phyloP scores from a whole-genome alignment of 2,113 vertebrate species.

The Cyrtonyx montezumae region DNA sequence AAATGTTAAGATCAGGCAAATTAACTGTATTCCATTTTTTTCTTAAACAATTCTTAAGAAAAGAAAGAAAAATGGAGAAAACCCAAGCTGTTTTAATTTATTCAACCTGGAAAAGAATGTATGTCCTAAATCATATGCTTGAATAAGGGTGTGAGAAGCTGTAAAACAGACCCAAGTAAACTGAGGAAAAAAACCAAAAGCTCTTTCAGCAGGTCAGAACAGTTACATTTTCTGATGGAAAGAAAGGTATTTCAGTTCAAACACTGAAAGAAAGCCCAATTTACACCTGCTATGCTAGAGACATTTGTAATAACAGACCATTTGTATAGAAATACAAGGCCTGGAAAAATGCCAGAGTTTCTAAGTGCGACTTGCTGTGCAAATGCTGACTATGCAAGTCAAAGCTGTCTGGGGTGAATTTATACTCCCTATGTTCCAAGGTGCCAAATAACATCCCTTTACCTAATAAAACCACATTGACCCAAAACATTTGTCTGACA shows the following conservation, averaged over 20 bases:
- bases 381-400: constrained; percentile 57
- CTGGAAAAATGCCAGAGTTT: constrained; percentile 46
- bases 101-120: not conserved
- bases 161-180: not conserved
- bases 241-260: not conserved
- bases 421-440: constrained; percentile 19
- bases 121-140: not conserved
- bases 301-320: constrained; percentile 9
- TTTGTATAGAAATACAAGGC: constrained; percentile 15
- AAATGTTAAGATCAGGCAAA: not conserved
- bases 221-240: not conserved
- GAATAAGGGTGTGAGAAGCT: not conserved
- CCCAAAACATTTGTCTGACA: not conserved
- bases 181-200: not conserved
- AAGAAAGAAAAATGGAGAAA: not conserved
- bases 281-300: not conserved
- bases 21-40: not conserved
- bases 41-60: not conserved
- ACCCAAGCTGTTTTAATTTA: not conserved
- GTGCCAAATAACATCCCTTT: constrained; percentile 17
- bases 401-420: constrained; percentile 46
- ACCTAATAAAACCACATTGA: not conserved
- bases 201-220: not conserved
- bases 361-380: constrained; percentile 59
- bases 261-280: not conserved